Base-by-base conservation (phyloP, 2,888 invertebrate genomes). In the Mesorhabditis sp. region DNA sequence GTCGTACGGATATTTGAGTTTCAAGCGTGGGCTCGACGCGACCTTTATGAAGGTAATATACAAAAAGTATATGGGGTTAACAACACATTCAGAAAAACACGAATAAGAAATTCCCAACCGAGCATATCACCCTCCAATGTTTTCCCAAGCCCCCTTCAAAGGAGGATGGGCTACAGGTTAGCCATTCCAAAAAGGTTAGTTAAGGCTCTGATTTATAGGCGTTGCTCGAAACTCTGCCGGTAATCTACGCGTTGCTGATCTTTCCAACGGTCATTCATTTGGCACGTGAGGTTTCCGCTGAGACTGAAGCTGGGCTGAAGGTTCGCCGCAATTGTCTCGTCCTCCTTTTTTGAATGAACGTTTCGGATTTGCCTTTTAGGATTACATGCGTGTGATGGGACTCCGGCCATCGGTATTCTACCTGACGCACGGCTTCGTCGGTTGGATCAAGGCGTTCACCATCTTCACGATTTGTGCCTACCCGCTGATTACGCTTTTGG, bases 371-470 rank as follows among this genome's bases (percentile, higher is more conserved):
- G 45, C n/a, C 62, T 75, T 69, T 61, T 72, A 78, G 76, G 77
- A 80, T 10, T 83, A 78, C 72, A 72, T 84, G 67, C 74, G 79
- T 63, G 83, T 82, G 28, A 84, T 83, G 83, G 84, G 84, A 10
- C 75, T 84, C 5, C 73, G 77, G 6, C 73, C 81, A 5, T 69
- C 75, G 42, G 78, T 81, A 70, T 84, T 83, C 72, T 83, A 82
- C 68, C 69, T 70, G 42, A 78, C 83, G 0, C 83, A 83, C 67
- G 77, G 82, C 62, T 28, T 78, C 10, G 74, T 79, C 65, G 82
- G 79, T 4, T 76, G 77, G 67, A 10, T 77, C n/a, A 83, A 83
- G 68, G 74, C 79, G 43, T 62, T 74, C 13, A 65, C 82, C 62
- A 74, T 80, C n/a, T 72, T 83, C 45, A 42, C 71, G 5, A 69